Evolutionary conservation across 2,888 invertebrate genomes (phyloP), one percentile per base, ranked within the genome.

Genomic region (Ceriagrion tenellum): DNA sequence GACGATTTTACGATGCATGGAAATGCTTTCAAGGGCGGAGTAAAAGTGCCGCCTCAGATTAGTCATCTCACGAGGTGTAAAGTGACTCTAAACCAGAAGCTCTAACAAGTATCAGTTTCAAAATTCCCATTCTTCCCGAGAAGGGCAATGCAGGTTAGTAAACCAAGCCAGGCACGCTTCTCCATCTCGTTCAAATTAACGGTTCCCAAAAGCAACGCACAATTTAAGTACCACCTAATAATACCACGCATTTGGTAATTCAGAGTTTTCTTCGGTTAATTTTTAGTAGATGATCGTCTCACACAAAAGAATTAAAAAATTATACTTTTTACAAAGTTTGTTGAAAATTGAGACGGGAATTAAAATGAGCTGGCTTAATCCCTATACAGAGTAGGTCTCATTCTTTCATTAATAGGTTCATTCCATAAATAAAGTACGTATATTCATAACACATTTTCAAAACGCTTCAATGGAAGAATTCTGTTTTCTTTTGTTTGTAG

Each of bases 91-190:
- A 81, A 81, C 16, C 81, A 81, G 69, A n/a, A 23, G 81, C 81
- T 81, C 81, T 81, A 81, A 81, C 81, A 81, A 81, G 81, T 81
- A 81, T 81, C 81, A 81, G 81, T 81, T 35, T 81, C 81, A 35
- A 81, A 81, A 81, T 81, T 81, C 35, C 18, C 81, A 81, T 81
- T 81, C 81, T 35, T 81, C 81, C 10, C 81, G 3, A 35, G 35
- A 35, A n/a, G n/a, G n/a, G 30, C 30, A 35, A 81, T 81, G 81
- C 81, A 81, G 81, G 81, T 81, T 35, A 81, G 81, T 81, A 81
- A 81, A 81, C 81, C 81, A 81, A 81, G 81, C 35, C 81, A 35
- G 13, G 81, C 81, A 81, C 35, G 35, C 35, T 35, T 18, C 81
- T 35, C 81, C 30, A 81, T 81, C 81, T 13, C 81, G 35, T 2